Evolutionary conservation across 2,113 vertebrate genomes (phyloP).

Genomic region (Diadophis punctatus): DNA sequence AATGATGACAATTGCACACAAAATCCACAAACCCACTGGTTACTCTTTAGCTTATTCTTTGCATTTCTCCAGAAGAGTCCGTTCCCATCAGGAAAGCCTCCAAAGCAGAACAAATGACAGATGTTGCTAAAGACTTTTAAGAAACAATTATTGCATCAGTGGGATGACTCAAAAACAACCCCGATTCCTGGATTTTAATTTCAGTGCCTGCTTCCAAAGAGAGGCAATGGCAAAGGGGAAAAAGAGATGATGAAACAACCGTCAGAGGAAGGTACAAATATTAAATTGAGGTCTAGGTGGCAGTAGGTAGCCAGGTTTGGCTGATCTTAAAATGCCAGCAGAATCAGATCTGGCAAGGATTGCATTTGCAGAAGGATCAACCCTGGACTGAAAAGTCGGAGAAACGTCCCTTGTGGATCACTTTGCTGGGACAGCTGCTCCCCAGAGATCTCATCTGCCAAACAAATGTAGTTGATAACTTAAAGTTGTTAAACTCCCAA

Average conservation of each 20-base stretch:
- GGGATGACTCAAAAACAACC: background rate
- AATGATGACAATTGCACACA: background rate
- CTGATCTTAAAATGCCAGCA: background rate
- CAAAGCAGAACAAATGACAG: background rate
- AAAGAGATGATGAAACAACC: background rate
- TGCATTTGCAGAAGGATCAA: background rate
- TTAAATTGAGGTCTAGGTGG: background rate
- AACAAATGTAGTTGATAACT: background rate
- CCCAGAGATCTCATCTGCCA: background rate
- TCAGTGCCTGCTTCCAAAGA: background rate
- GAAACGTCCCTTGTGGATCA: background rate
- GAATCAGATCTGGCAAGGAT: background rate
- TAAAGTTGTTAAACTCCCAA: background rate
- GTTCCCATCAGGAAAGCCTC: background rate
- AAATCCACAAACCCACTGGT: background rate
- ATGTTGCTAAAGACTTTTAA: background rate
- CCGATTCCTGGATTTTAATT: background rate
- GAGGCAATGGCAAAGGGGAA: background rate
- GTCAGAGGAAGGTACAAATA: background rate
- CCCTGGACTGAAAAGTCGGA: background rate
- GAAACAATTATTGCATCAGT: background rate
- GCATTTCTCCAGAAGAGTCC: background rate
- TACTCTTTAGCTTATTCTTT: background rate
- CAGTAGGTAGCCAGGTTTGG: background rate
- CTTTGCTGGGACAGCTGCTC: background rate